These are phyloP conservation scores for Malurus melanocephalus DNA, from an alignment of 2,113 vertebrate species.

Conservation along the genomic window DNA sequence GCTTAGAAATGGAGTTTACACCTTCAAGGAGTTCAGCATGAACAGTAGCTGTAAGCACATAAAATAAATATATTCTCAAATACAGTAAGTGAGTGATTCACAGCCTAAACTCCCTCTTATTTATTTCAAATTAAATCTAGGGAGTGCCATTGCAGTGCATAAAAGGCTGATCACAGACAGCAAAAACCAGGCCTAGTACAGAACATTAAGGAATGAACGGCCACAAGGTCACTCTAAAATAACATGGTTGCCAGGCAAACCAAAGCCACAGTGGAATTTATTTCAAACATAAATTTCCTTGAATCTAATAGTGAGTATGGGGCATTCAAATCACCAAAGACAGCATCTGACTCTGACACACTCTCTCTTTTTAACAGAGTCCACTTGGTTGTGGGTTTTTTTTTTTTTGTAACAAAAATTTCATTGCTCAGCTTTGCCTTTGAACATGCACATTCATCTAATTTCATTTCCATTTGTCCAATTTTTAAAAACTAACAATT, in stretches of 20 bases:
- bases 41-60: neutral
- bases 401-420: neutral
- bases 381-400: no score
- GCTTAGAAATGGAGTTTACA: neutral
- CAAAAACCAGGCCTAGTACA: neutral
- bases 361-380: no score
- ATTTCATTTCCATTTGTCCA: neutral
- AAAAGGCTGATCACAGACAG: neutral
- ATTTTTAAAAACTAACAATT: neutral
- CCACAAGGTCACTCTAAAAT: neutral
- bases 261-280: neutral
- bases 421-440: neutral
- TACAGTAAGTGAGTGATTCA: neutral
- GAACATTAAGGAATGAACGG: neutral
- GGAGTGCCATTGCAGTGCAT: neutral
- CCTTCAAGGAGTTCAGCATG: neutral
- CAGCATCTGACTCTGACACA: neutral
- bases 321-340: neutral
- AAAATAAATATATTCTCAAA: neutral
- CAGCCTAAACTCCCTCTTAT: neutral
- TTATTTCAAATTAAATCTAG: neutral
- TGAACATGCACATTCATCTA: neutral
- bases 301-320: neutral
- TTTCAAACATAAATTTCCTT: neutral
- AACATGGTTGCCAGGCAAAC: neutral